phyloP scores from a whole-genome alignment of 2,797 vertebrate species.

The Tadarida brasiliensis region DNA sequence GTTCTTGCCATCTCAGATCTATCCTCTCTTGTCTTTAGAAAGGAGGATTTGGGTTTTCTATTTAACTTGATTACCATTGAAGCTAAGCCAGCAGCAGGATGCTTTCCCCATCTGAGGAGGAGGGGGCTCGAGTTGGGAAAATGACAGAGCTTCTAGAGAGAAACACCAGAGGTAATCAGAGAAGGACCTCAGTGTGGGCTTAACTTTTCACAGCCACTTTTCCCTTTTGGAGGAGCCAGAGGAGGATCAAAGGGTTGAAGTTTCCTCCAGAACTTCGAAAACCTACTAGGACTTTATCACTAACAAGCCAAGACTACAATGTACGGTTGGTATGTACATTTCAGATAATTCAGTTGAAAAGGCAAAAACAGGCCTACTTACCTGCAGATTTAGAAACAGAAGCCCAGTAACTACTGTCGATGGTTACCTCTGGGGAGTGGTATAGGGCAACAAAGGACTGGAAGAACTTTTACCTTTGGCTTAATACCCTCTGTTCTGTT shows the following conservation, averaged over 20 bases:
- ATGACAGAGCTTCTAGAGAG: neutral
- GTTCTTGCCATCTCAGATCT: neutral
- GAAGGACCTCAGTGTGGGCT: neutral
- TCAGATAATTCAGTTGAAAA: neutral
- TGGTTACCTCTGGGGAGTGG: neutral
- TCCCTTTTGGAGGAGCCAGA: conserved; percentile 12
- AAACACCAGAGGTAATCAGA: neutral
- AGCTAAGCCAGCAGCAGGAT: neutral
- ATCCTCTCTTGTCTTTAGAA: neutral
- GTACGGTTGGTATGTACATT: neutral
- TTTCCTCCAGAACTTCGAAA: neutral
- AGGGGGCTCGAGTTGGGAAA: neutral
- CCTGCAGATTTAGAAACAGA: conserved; percentile 45
- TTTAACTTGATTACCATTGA: conserved; percentile 28
- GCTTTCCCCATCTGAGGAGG: neutral
- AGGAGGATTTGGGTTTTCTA: conserved; percentile 1
- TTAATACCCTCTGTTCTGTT: neutral
- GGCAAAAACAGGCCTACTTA: neutral
- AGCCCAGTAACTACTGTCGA: neutral
- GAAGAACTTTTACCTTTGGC: neutral
- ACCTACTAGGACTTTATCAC: neutral
- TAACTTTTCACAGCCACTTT: conserved; percentile 59
- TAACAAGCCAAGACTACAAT: neutral
- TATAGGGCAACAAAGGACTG: neutral
- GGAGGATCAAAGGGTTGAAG: conserved; percentile 16